Evolutionary conservation across 2,797 vertebrate genomes (phyloP), one percentile per base, ranked within the genome.

Genomic region (Danio albolineatus): DNA sequence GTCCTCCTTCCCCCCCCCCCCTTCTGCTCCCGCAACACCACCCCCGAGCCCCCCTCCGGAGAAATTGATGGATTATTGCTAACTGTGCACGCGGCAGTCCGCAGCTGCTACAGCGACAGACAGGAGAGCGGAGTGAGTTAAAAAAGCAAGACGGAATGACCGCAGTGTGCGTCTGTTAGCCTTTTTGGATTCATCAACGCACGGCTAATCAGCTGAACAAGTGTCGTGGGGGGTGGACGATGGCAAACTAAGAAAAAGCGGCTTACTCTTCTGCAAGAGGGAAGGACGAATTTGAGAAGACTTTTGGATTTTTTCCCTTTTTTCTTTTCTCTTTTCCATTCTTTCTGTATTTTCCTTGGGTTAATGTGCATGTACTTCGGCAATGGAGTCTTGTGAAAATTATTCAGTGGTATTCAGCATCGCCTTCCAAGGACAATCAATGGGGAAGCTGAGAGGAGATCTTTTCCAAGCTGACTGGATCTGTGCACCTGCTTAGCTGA

Each of bases 11-110:
- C 90, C 86, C 85, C 86, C 64, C 79, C 86, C 73, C 64, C 87
- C 69, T 73, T 49, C 84, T 84, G 89, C 86, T 88, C 90, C 89
- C 89, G 81, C 87, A 84, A 82, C 77, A 82, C 85, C 85, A 87
- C 82, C 65, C 57, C 86, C 82, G 89, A 87, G 82, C 85, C 88
- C 89, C 91, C 92, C 92, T 92, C 90, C 89, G 78, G 91, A 94
- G 94, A 90, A 94, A 95, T 92, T 94, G 93, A 94, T 89, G 93
- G 95, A 95, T 95, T 94, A 94, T 93, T 92, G 94, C 93, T 94
- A 95, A 93, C 90, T 92, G 94, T 93, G 92, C 94, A 93, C 86
- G 91, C 90, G 87, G 92, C 90, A 93, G 94, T 92, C 90, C 90
- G 90, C 93, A 94, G 95, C 93, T 94, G 94, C 92, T 93, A 90